Base-by-base conservation (phyloP, 1,140 invertebrate species). In the Physella acuta region DNA sequence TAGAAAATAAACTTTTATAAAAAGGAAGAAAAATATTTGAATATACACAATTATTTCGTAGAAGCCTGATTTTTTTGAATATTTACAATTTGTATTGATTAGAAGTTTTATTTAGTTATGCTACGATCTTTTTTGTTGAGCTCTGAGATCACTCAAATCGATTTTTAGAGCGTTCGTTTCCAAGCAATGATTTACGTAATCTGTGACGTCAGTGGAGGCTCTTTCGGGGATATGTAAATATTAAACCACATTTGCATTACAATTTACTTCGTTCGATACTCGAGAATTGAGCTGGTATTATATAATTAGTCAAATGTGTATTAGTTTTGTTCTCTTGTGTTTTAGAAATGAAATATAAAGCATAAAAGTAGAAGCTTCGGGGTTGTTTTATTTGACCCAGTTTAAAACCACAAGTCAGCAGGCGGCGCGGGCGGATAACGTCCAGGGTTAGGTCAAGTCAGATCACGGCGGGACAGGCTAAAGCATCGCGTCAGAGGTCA, bases 131-230 rank as follows among this genome's bases (percentile, higher is more conserved):
- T 44, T 11, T 44, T 20, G 39, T 8, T 11, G 20, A 44, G 20
- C 8, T 44, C 20, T 44, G 8, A 44, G 20, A 44, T 11, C 8
- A 8, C 39, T 44, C 39, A 17, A 60, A 60, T 60, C 58, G 17
- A 60, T 60, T 60, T 60, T 60, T 33, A 36, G 55, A n/a, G 17
- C 34, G 33, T 60, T 36, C 58, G 58, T 60, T 36, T 60, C 58
- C 36, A 34, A n/a, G 58, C 58, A 60, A 60, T 60, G 58, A 2
- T 60, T 36, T 60, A 60, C 58, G 58, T 20, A 60, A 60, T 60
- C 58, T 24, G 30, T 60, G 58, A 60, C 58, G 58, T 60, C 30
- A 36, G 36, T 11, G 20, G 58, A 26, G 58, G 58, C 58, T 20
- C 58, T 31, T 30, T 60, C 3, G 33, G 58, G 58, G 58, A 34